phyloP scores from a whole-genome alignment of 2,888 invertebrate species.

The Coelinius sp. region DNA sequence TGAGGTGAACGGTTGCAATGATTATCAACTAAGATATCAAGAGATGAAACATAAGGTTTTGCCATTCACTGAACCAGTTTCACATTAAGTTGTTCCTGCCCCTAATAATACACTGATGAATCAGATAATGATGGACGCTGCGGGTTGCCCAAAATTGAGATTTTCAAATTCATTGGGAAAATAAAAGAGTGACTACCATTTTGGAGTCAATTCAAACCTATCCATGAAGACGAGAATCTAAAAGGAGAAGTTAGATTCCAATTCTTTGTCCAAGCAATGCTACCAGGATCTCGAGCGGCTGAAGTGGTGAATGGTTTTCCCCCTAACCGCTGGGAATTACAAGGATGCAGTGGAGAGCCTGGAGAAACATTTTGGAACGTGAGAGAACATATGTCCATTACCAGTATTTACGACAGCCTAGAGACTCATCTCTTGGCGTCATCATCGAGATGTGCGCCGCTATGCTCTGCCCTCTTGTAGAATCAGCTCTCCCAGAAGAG shows the following conservation, averaged over 20 bases:
- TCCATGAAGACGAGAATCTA: slow-evolving; percentile 48
- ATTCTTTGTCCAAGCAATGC: slow-evolving; percentile 50
- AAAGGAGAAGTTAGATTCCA: slow-evolving; percentile 51
- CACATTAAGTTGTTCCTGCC: background rate
- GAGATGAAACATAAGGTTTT: background rate
- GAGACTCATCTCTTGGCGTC: slow-evolving; percentile 53
- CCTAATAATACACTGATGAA: background rate
- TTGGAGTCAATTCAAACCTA: slow-evolving; percentile 55
- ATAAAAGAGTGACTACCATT: slow-evolving; percentile 52
- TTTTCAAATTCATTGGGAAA: slow-evolving; percentile 50
- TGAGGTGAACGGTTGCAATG: background rate
- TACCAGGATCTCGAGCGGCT: slow-evolving; percentile 45
- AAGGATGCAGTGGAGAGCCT: slow-evolving; percentile 49
- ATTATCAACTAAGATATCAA: background rate
- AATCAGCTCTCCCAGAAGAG: slow-evolving; percentile 50
- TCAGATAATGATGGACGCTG: background rate
- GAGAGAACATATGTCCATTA: slow-evolving; percentile 46
- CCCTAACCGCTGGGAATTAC: slow-evolving; percentile 54
- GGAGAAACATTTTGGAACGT: slow-evolving; percentile 53
- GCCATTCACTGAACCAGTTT: background rate
- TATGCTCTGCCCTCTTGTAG: slow-evolving; percentile 49
- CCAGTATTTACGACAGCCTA: slow-evolving; percentile 53
- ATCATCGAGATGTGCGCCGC: slow-evolving; percentile 50
- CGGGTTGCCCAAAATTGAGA: slow-evolving; percentile 44
- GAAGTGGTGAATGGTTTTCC: slow-evolving; percentile 53